Evolutionary conservation across 2,797 vertebrate species (phyloP), one percentile per base, ranked within the genome.

Genomic region (Champsocephalus esox): DNA sequence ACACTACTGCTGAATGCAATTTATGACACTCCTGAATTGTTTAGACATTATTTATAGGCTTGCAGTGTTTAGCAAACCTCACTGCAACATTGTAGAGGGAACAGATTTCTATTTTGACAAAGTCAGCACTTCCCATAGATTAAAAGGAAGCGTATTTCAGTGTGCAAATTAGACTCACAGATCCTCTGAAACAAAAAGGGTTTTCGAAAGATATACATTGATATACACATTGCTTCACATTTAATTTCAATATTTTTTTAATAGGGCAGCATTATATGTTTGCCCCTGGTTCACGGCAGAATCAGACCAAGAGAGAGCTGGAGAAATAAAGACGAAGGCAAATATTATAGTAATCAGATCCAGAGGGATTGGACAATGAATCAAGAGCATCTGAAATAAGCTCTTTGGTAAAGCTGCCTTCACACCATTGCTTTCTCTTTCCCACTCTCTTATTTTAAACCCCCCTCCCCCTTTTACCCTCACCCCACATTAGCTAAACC

Each of bases 281-380:
- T 77, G 5, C 70, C 6, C 19, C 11, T n/a, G 41, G 66, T 74
- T 75, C 16, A 63, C 57, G 9, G 34, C 49, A 44, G 21, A 67
- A 51, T 11, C 21, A 24, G 52, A 67, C 17, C 60, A 17, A 60
- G 56, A 60, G 9, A 61, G n/a, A 63, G 24, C 48, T 8, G 28
- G 28, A 66, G 44, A 63, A 65, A 66, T 21, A 70, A 17, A 55
- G 55, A 57, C 60, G 17, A 19, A 41, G 63, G 54, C 59, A 82
- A 82, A 59, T 81, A 81, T 86, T 76, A 76, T 41, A 80, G 77
- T 81, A 78, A 87, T 84, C 73, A 74, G 61, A 74, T 77, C 52
- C 63, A 80, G 69, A 83, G 68, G 68, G 67, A 86, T 76, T 66
- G 80, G 74, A 81, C 75, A 55, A 70, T 87, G 85, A 87, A 87